Evolutionary conservation across 1,140 invertebrate genomes (phyloP).

Genomic region (Heliconius congener): DNA sequence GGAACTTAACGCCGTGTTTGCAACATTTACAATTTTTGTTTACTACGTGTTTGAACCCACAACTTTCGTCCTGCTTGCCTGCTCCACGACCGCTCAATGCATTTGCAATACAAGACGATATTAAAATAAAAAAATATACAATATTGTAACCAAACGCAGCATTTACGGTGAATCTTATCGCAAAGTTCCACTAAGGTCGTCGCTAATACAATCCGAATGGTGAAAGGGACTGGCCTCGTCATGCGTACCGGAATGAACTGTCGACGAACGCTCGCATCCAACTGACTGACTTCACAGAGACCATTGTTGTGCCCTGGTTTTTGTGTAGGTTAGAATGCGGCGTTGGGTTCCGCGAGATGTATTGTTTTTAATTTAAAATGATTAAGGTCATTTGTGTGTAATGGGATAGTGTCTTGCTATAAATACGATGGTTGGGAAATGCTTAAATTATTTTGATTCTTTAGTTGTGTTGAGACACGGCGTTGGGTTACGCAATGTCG

Average conservation of each 20-base stretch:
- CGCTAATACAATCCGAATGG: slow-evolving; percentile 56
- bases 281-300: not conserved
- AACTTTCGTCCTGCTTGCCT: too few species aligned
- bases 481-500: too few species aligned
- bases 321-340: not conserved
- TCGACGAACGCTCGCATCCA: not conserved
- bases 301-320: not conserved
- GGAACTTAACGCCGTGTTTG: too few species aligned
- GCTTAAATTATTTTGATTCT: too few species aligned
- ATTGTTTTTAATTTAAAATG: too few species aligned
- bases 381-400: too few species aligned
- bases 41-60: too few species aligned
- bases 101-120: not conserved
- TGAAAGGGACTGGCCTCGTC: slow-evolving; percentile 71
- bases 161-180: slow-evolving; percentile 41
- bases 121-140: not conserved
- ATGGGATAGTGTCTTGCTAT: too few species aligned
- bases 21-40: too few species aligned
- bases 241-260: not conserved
- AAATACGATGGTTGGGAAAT: too few species aligned
- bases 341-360: not conserved
- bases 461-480: too few species aligned
- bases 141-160: not conserved
- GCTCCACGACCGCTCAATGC: too few species aligned
- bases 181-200: slow-evolving; percentile 63